Base-by-base conservation (phyloP, 2,888 invertebrate species). In the Trichacis sp. region DNA sequence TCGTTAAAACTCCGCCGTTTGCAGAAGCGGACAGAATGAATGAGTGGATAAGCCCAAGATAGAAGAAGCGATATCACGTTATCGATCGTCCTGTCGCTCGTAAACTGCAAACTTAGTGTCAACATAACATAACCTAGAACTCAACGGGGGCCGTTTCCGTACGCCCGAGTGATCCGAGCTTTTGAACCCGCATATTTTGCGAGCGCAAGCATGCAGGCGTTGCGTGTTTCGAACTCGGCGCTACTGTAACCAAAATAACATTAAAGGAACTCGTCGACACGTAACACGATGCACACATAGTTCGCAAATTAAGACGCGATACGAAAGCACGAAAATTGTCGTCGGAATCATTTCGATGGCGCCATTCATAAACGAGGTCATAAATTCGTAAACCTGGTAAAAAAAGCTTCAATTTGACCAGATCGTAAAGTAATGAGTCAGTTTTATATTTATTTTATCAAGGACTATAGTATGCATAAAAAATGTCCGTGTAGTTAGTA, bases 161-260 rank as follows among this genome's bases (percentile, higher is more conserved):
- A 70, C 73, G 36, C 42, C 48, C 45, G 57, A 67, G 46, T 46
- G 46, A 46, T 14, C 29, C 48, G 66, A 64, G 77, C 79, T 80
- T 81, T 80, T 74, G 75, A 79, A 77, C 78, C 78, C 77, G 77
- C 79, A 80, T 78, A 80, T 72, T 73, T 76, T 30, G 60, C 73
- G 69, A 73, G 65, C 72, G 71, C 62, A 64, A 79, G 77, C 78
- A 79, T 76, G 81, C 78, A 79, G 80, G 77, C 78, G 70, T 82
- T 73, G 82, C 82, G 80, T 82, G 81, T 78, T 76, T 76, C 69
- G 70, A 51, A 61, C 48, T 56, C 64, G 55, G 61, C 60, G 70
- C 71, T 68, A 55, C 56, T 61, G 64, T 62, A 29, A 58, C 60
- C 46, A 54, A 64, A 64, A 67, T 69, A 69, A 69, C 57, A 67